Evolutionary conservation across 2,797 vertebrate genomes (phyloP).

Genomic region (Darevskia mixta): DNA sequence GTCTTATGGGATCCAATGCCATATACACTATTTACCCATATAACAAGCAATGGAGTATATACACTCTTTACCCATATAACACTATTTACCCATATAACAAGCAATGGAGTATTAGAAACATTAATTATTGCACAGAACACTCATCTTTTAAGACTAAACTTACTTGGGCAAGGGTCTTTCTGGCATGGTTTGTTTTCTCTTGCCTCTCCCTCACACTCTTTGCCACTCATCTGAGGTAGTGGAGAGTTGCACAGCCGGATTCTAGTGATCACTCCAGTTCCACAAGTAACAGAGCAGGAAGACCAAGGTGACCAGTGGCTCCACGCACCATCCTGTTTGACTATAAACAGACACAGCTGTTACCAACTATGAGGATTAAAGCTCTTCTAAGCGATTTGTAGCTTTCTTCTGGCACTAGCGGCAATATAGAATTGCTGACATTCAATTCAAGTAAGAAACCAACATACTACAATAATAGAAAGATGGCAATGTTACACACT

Average conservation of each 20-base stretch:
- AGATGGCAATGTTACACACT: not conserved
- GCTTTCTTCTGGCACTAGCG: not conserved
- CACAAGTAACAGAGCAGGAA: constrained; percentile 96
- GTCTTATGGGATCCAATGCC: too few species aligned
- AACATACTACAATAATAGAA: not conserved
- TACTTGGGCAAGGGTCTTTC: constrained; percentile 92
- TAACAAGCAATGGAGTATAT: not conserved
- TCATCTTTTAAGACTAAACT: constrained; percentile 64
- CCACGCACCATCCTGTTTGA: constrained; percentile 98
- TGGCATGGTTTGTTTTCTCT: constrained; percentile 91
- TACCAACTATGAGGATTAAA: not conserved
- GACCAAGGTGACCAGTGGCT: constrained; percentile 99
- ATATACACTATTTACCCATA: too few species aligned
- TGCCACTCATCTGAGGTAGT: constrained; percentile 95
- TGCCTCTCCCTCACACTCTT: constrained; percentile 91
- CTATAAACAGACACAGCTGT: constrained; percentile 74
- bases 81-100: too few species aligned
- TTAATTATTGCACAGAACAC: not conserved
- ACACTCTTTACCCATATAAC: too few species aligned
- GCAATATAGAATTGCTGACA: not conserved
- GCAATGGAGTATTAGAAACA: not conserved
- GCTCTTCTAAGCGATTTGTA: not conserved
- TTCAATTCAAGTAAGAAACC: not conserved
- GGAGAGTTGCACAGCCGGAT: constrained; percentile 99
- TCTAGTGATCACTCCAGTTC: constrained; percentile 92